Base-by-base conservation (phyloP, 2,113 vertebrate species). In the Zootoca vivipara region DNA sequence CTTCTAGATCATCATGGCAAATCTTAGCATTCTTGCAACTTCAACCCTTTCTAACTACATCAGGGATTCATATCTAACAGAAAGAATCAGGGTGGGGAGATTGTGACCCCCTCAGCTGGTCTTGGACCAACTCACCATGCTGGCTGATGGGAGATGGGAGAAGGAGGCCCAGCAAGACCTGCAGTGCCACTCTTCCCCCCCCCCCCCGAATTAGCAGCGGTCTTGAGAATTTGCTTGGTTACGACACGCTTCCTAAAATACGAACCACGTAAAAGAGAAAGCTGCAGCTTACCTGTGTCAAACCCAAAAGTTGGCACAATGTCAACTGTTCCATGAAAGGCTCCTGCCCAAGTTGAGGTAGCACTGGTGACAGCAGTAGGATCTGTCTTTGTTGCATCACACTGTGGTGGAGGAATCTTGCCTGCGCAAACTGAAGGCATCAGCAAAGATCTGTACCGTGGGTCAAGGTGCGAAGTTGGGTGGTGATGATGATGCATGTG, bases 301-400 rank as follows among this genome's bases (percentile, higher is more conserved):
- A 98, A 98, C n/a, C 97, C 96, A 88, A 97, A 97, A 75, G 94
- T 95, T 5, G 97, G 97, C 90, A 97, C 95, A 62, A 98, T 97
- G 94, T 99, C 99, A 95, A 99, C 95, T 0, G 98, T 97, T 73
- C 98, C 98, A 5, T 99, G 98, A 89, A 98, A 98, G 77, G 98
- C 98, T 93, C 97, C 97, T 80, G 98, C 97, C 97, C 98, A 97
- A 87, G 97, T 95, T 96, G 97, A 94, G 98, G 97, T 92, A 98
- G 95, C 93, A 95, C 97, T 86, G 95, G 94, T 92, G 94, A 92
- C 96, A 87, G 95, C 96, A 62, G 98, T 93, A 22, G 97, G 95
- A 83, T 99, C 98, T 24, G 98, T 95, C 96, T 99, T 99, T 38
- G 96, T 85, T 38, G 93, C 93, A 58, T 98, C 98, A 12, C 97